Base-by-base conservation (phyloP, 2,888 invertebrate genomes). In the Uloborus plumipes region DNA sequence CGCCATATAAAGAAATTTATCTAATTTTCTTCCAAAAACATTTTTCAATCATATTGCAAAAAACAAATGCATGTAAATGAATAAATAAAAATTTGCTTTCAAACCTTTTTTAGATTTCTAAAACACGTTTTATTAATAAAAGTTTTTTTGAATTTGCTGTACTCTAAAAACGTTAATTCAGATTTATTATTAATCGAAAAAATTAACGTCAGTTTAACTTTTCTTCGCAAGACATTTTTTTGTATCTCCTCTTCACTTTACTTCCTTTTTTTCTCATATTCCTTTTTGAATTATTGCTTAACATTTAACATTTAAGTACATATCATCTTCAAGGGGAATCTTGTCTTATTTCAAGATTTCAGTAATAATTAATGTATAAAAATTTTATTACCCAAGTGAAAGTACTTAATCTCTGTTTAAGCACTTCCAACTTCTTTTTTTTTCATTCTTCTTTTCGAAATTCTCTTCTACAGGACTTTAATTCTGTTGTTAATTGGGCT, bases 401-500 rank as follows among this genome's bases (percentile, higher is more conserved):
- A 51, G 22, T 69, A 65, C 69, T 81, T 74, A 64, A 74, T 80
- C 74, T 74, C 55, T 51, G 75, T 81, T 74, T 74, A 72, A 47
- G 70, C n/a, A 58, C 18, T 55, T 39, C 18, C 67, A 61, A 62
- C 18, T 18, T 61, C 13, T n/a, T 9, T 14, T 39, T 61, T n/a
- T 31, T 39, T 59, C 59, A 14, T 59, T 31, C 39, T 67, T 74
- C 65, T 74, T 64, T 50, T n/a, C 2, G 13, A 1, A 1, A 15
- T 31, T 20, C 31, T 70, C 31, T 59, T 39, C 39, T 39, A 11
- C 3, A 39, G 39, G 11, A 39, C 39, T 64, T 49, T 75, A 74
- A 81, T 81, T 81, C 65, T 20, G 47, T 31, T 59, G 73, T 80
- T 80, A 80, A 80, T 80, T 73, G 73, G 73, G 70, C 74, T 81